Evolutionary conservation across 2,888 invertebrate genomes (phyloP), one percentile per base, ranked within the genome.

Genomic region (Agrotis segetum): DNA sequence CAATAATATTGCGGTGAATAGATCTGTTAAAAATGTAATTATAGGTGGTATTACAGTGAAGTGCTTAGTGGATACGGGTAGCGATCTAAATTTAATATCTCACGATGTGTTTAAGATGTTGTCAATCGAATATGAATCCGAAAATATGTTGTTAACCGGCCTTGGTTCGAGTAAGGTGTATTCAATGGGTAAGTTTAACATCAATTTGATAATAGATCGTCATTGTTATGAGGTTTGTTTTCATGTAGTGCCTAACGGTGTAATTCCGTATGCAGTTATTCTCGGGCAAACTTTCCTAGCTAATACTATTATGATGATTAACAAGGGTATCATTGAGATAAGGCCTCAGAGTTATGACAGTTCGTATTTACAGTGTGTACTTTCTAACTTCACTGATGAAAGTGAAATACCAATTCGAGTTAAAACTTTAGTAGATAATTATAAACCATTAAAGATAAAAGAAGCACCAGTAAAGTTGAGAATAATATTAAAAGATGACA

Each of bases 281-380:
- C 17, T 58, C 4, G 56, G 56, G 2, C 56, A 58, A 19, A 9
- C 56, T 11, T 58, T 58, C 29, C 16, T 58, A 40, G n/a, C 34
- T 16, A 29, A 58, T 40, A 58, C 56, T 13, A 16, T 62, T 29
- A 29, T 29, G 29, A 29, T 29, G 9, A 52, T 52, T 52, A 50
- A 62, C 7, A 52, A 52, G n/a, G n/a, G 50, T 34, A 14, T 34
- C 4, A 19, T 52, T 19, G n/a, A 40, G 34, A 52, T 29, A 29
- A 29, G 29, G 29, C 29, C 29, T 29, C 29, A 29, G 3, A 5
- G 29, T 29, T 29, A 29, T 62, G 62, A 62, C 21, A 62, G 62
- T 52, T 62, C 62, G 3, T 53, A n/a, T 44, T 9, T 21, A 24
- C 46, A 55, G 17, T 55, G 84, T 46, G 16, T 46, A 29, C 29